Base-by-base conservation (phyloP, 2,113 vertebrate species). In the Cephalopholis sonnerati region DNA sequence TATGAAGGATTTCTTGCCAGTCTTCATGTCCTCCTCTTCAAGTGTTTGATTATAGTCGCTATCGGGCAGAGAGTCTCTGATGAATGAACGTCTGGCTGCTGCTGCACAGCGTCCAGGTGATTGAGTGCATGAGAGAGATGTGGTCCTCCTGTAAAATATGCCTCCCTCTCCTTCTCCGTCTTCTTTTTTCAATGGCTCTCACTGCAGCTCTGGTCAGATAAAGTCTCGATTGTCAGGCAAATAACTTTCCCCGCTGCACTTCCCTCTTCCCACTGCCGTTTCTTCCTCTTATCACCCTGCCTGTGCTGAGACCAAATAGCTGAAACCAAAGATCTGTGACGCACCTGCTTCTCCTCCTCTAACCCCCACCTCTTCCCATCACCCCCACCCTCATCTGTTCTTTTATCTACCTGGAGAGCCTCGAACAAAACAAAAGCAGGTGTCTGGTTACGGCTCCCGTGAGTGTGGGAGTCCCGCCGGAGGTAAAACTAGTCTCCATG, bases 1-100 rank as follows among this genome's bases (percentile, higher is more conserved):
- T 73, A 95, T 89, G 77, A 96, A 95, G 75, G 95, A 95, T 86
- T 92, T 95, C 87, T 95, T 96, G 58, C 94, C 88, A 11, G 85
- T 91, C 93, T 95, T 96, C 95, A 95, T 95, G 73, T 88, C 87
- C 61, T 74, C 76, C 41, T 53, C n/a, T n/a, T n/a, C n/a, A 12
- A 66, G 74, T 54, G 69, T 82, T 48, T 68, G 76, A 46, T 29
- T 61, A 59, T 64, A 6, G 70, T 1, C 44, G 63, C 16, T 54
- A 12, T 72, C 20, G 15, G 64, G 39, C 22, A 7, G 46, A 12
- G 57, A 25, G 25, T 80, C 71, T 83, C 55, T 27, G 84, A 29
- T 74, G 86, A 74, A 63, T 50, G 68, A 41, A 2, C 7, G 39
- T 50, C 58, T 67, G 77, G 83, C 74, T 70, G 77, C 74, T 86